phyloP scores from a whole-genome alignment of 2,113 vertebrate genomes.

The Morone chrysops region DNA sequence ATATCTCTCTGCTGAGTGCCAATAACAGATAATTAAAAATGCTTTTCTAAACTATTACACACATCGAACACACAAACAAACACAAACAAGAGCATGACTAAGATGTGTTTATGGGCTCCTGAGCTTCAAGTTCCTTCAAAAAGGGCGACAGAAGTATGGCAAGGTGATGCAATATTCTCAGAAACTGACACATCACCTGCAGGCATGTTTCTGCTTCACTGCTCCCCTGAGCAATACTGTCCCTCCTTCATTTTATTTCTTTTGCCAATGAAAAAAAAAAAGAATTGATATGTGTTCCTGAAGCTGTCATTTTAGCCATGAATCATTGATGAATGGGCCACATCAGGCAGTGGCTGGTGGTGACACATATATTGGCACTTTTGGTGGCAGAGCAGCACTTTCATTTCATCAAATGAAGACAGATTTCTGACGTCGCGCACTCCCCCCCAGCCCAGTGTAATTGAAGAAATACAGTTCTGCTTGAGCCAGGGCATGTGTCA shows the following conservation, averaged over 20 bases:
- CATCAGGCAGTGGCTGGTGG: slow-evolving; percentile 43
- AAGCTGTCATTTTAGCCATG: slow-evolving; percentile 60
- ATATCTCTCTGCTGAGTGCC: slow-evolving; percentile 34
- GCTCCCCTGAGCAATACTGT: slow-evolving; percentile 30
- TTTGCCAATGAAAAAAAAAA: slow-evolving; percentile 42
- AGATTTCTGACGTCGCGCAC: slow-evolving; percentile 55
- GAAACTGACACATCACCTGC: slow-evolving; percentile 45
- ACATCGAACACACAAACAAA: slow-evolving; percentile 29
- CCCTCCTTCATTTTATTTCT: slow-evolving; percentile 34
- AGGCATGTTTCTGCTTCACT: slow-evolving; percentile 57
- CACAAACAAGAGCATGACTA: slow-evolving; percentile 5
- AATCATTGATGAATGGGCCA: slow-evolving; percentile 71
- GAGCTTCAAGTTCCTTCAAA: neutral
- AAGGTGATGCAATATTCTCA: slow-evolving; percentile 30
- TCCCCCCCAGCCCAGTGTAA: slow-evolving; percentile 13
- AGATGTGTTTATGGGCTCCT: slow-evolving; percentile 2
- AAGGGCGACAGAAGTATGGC: slow-evolving; percentile 14
- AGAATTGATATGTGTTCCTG: slow-evolving; percentile 59
- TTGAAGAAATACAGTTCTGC: slow-evolving; percentile 20
- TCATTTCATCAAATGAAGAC: slow-evolving; percentile 71
- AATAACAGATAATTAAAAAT: slow-evolving; percentile 63
- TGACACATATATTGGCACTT: slow-evolving; percentile 45
- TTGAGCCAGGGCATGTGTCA: slow-evolving; percentile 9
- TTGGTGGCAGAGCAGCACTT: slow-evolving; percentile 45
- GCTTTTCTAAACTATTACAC: slow-evolving; percentile 27